These are phyloP conservation scores for Athripsodes cinereus DNA, from an alignment of 2,888 invertebrate genomes.

Conservation along the genomic window DNA sequence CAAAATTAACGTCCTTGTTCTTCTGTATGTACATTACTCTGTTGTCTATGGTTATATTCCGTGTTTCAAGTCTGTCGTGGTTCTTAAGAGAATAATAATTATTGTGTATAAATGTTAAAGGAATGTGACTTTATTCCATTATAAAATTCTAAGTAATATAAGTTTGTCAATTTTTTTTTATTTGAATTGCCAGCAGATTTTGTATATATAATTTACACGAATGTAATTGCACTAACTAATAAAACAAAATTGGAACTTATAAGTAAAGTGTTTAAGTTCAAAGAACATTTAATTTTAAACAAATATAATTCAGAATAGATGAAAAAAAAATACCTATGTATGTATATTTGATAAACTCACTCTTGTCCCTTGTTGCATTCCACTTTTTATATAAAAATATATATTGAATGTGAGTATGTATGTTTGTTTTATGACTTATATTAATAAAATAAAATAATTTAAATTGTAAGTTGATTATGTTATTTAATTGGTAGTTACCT, in stretches of 20 bases:
- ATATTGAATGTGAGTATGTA: not conserved
- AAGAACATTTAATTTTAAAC: too few relatives aligned
- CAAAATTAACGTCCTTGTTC: not conserved
- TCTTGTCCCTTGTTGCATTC: conserved; percentile 26
- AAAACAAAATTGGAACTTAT: too few relatives aligned
- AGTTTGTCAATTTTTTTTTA: too few relatives aligned
- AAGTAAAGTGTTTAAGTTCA: too few relatives aligned
- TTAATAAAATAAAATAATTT: not conserved
- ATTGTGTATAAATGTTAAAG: not conserved
- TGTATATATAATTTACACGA: too few relatives aligned
- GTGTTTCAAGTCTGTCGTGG: not conserved
- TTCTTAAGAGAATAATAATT: not conserved
- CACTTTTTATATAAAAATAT: conserved; percentile 14
- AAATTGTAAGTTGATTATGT: not conserved
- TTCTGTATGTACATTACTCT: not conserved
- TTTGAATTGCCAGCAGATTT: too few relatives aligned
- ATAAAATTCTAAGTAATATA: too few relatives aligned
- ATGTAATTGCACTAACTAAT: too few relatives aligned
- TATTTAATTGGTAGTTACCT: not conserved
- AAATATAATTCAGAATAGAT: too few relatives aligned
- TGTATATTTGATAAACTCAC: not conserved
- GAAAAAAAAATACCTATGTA: too few relatives aligned
- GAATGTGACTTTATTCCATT: too few relatives aligned
- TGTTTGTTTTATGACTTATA: too few relatives aligned
- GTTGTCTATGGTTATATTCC: not conserved